phyloP scores from a whole-genome alignment of 2,797 vertebrate species.

The Chrosomus eos region DNA sequence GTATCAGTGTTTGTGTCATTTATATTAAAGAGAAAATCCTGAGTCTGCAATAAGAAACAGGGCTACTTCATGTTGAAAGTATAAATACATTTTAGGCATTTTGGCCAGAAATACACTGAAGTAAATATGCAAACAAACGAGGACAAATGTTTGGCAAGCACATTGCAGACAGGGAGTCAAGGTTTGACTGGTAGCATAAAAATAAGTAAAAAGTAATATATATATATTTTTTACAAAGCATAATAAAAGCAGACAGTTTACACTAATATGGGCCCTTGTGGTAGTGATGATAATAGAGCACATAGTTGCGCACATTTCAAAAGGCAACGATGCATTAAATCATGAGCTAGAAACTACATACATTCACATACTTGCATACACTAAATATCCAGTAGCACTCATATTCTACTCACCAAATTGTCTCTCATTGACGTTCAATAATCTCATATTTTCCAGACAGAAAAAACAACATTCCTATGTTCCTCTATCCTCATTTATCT shows the following conservation, averaged over 20 bases:
- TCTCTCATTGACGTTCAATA: constrained; percentile 29
- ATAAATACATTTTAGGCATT: constrained; percentile 6
- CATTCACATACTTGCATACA: background rate
- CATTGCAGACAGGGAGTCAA: background rate
- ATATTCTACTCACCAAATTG: constrained; percentile 13
- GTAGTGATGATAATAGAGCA: background rate
- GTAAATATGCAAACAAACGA: background rate
- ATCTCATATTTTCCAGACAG: constrained; percentile 17
- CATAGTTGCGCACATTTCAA: background rate
- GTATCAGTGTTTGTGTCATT: constrained; percentile 17
- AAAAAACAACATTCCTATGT: constrained; percentile 27
- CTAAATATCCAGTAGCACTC: constrained; percentile 6
- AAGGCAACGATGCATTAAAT: background rate
- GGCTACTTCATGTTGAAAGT: constrained; percentile 5
- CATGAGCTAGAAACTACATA: background rate
- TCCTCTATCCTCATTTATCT: constrained; percentile 10
- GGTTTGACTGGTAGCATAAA: background rate
- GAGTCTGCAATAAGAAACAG: constrained; percentile 9
- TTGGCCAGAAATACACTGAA: background rate
- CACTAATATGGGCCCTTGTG: background rate
- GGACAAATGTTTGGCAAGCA: constrained; percentile 6
- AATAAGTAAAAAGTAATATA: background rate
- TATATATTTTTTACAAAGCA: background rate
- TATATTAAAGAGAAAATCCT: background rate
- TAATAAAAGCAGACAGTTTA: background rate